phyloP scores from a whole-genome alignment of 2,113 vertebrate genomes.

The Pterophyllum scalare region DNA sequence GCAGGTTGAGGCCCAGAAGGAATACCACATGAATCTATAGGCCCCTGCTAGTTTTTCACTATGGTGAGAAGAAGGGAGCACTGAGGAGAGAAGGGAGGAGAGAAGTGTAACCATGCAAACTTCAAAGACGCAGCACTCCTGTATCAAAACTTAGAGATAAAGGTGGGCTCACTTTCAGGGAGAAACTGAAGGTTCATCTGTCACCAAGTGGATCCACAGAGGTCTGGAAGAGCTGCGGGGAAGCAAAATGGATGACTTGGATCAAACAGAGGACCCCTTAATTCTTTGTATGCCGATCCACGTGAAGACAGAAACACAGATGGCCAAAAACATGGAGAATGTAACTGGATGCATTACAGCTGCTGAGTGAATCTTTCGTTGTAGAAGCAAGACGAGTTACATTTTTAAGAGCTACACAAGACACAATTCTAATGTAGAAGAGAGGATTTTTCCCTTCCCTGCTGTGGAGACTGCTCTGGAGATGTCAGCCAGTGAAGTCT shows the following conservation, averaged over 20 bases:
- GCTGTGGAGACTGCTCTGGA: background rate
- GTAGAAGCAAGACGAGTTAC: background rate
- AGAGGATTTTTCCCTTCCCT: background rate
- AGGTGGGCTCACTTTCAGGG: background rate
- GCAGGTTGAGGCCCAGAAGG: slow-evolving; percentile 26
- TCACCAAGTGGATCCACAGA: background rate
- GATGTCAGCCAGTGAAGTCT: background rate
- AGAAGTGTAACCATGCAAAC: background rate
- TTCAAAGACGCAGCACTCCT: slow-evolving; percentile 1
- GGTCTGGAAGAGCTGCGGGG: background rate
- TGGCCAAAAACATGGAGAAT: background rate
- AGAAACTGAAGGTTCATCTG: slow-evolving; percentile 5
- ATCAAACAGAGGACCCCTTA: background rate
- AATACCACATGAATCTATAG: slow-evolving; percentile 68
- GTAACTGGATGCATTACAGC: background rate
- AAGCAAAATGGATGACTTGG: background rate
- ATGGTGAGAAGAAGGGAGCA: slow-evolving; percentile 63
- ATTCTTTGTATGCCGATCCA: background rate
- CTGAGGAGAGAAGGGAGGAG: slow-evolving; percentile 8
- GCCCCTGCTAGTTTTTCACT: slow-evolving; percentile 66
- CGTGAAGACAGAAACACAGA: background rate
- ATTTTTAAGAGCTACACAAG: background rate
- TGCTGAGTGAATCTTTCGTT: background rate
- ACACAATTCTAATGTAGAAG: background rate
- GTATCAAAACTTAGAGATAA: background rate